A percentile compares a stretch with the other conserved stretches of the same genome.
Conservation (phyloP, 2,113 vertebrate genomes). For the Aleadryas rufinucha region DNA sequence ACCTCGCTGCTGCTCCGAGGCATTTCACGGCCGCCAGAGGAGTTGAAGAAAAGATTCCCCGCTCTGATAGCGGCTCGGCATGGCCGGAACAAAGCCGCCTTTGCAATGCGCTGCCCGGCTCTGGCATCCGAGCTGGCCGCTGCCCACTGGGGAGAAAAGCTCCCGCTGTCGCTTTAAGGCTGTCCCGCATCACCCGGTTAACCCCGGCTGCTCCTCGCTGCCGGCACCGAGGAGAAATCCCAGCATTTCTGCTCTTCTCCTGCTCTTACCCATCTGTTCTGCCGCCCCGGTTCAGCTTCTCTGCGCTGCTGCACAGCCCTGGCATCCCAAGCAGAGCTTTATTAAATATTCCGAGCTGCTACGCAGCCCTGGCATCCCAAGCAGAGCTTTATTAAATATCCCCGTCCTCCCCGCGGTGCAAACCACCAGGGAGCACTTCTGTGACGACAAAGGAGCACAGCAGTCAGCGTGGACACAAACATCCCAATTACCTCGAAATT, state of each 20-base stretch:
- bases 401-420: not conserved
- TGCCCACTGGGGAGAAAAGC: conserved; percentile 59
- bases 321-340: not conserved
- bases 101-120: conserved; percentile 28
- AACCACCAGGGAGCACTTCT: not conserved
- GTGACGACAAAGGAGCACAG: not conserved
- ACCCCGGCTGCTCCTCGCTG: conserved; percentile 23
- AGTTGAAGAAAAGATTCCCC: conserved; percentile 19
- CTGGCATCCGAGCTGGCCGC: conserved; percentile 63
- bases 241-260: not conserved
- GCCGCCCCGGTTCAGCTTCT: not conserved
- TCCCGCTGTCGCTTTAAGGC: conserved; percentile 66
- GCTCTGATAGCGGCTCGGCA: conserved; percentile 24
- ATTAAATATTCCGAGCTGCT: not conserved
- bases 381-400: not conserved
- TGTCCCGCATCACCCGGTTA: conserved; percentile 51
- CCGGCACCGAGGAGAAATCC: not conserved
- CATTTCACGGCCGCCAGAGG: not conserved
- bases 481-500: not conserved
- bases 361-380: not conserved
- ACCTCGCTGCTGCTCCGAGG: conserved; percentile 1
- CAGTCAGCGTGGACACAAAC: not conserved
- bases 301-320: not conserved
- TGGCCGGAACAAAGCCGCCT: conserved; percentile 66
- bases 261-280: not conserved